phyloP scores from a whole-genome alignment of 1,140 invertebrate species.

The Euborellia annulipes region DNA sequence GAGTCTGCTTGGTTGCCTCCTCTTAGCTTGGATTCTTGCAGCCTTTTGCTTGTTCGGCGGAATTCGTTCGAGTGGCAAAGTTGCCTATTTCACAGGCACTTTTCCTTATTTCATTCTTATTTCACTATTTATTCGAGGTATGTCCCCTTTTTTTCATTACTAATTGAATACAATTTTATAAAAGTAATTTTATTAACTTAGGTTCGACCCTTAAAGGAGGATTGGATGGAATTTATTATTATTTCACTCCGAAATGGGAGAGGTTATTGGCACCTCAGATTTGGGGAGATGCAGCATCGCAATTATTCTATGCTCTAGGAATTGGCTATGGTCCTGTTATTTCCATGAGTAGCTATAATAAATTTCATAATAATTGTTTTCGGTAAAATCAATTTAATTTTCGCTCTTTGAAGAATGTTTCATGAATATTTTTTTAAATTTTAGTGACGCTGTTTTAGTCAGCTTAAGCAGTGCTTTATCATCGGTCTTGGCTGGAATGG shows the following conservation, averaged over 20 bases:
- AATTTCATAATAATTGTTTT: constrained; percentile 59
- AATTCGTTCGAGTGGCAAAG: constrained; percentile 56
- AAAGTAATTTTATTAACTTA: constrained; percentile 7
- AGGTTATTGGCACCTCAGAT: constrained; percentile 35
- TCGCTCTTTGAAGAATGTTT: too few species aligned
- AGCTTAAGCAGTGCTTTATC: constrained; percentile 53
- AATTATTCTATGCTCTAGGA: constrained; percentile 68
- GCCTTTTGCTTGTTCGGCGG: constrained; percentile 62
- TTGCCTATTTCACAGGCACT: constrained; percentile 62
- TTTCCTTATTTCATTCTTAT: constrained; percentile 73
- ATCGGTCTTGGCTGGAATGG: constrained; percentile 64
- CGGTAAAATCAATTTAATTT: constrained; percentile 18
- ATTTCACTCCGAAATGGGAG: constrained; percentile 52
- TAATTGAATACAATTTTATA: background rate
- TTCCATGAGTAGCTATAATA: constrained; percentile 69
- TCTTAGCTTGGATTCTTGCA: constrained; percentile 58
- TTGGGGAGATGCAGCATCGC: constrained; percentile 72
- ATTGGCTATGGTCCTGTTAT: constrained; percentile 63
- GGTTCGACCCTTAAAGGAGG: constrained; percentile 58
- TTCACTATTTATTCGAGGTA: constrained; percentile 50
- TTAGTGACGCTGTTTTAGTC: constrained; percentile 47
- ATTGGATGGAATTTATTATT: constrained; percentile 54
- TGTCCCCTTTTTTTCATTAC: constrained; percentile 28
- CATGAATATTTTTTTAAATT: constrained; percentile 11
- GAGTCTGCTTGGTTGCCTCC: constrained; percentile 55